Evolutionary conservation across 92 coral and sea anemone species (phyloP).

Genomic region (Galaxea fascicularis): DNA sequence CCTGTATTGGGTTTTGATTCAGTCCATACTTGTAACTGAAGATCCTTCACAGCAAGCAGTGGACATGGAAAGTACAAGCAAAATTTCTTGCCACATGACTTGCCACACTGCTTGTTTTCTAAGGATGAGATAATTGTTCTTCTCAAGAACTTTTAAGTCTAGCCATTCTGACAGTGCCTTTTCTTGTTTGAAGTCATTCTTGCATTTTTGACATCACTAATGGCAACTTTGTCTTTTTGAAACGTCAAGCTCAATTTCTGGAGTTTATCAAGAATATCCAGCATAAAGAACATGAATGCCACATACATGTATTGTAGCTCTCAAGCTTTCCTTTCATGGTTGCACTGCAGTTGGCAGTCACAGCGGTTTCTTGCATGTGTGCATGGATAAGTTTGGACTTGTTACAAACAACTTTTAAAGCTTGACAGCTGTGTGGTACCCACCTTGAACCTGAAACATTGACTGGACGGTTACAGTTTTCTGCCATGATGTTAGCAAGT

Average conservation of each 20-base stretch:
- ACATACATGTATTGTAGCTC: constrained; percentile 12
- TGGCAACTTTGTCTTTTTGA: constrained; percentile 6
- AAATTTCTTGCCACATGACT: constrained; percentile 47
- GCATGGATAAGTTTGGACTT: constrained; percentile 17
- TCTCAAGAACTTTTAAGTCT: constrained; percentile 14
- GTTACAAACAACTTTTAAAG: constrained; percentile 15
- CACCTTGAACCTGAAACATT: constrained; percentile 40
- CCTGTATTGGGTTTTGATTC: constrained; percentile 54
- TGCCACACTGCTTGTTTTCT: constrained; percentile 53
- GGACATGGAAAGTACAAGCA: constrained; percentile 38
- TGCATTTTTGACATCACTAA: constrained; percentile 15
- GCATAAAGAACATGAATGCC: constrained; percentile 1
- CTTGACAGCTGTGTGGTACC: constrained; percentile 15
- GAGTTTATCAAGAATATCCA: constrained; percentile 13
- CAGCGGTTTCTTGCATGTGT: constrained; percentile 15
- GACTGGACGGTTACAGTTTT: constrained; percentile 15
- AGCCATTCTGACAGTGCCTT: constrained; percentile 18
- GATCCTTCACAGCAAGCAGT: constrained; percentile 55
- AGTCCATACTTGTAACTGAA: constrained; percentile 50
- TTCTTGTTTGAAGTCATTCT: constrained; percentile 16
- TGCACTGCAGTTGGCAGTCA: not conserved
- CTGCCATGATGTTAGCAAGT: constrained; percentile 12
- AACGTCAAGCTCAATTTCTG: constrained; percentile 9
- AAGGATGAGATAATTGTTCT: constrained; percentile 24
- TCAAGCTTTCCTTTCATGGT: constrained; percentile 9